phyloP scores from a whole-genome alignment of 2,888 invertebrate species.

The Temnothorax rugatulus region DNA sequence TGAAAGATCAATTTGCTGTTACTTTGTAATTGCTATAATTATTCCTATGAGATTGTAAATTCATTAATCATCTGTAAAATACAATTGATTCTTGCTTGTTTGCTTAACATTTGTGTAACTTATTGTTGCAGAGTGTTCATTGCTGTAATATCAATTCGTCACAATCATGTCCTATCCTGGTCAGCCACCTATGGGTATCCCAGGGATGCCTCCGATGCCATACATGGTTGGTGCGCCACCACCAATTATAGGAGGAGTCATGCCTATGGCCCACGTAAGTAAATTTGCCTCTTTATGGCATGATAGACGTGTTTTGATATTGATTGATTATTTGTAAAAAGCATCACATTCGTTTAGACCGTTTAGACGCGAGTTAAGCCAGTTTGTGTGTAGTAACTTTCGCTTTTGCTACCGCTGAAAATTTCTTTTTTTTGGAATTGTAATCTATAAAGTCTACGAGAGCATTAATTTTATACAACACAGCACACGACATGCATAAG shows the following conservation, averaged over 20 bases:
- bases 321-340: constrained; percentile 61
- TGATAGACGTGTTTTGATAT: constrained; percentile 63
- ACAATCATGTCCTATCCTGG: constrained; percentile 95
- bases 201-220: constrained; percentile 92
- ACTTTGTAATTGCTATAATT: not conserved
- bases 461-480: not conserved
- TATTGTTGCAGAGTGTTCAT: constrained; percentile 60
- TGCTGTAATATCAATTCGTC: constrained; percentile 56
- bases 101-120: not conserved
- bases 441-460: not conserved
- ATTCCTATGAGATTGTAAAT: not conserved
- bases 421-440: not conserved
- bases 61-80: not conserved
- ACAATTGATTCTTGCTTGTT: not conserved
- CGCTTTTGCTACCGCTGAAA: not conserved
- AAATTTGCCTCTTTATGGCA: constrained; percentile 34
- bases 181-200: constrained; percentile 91
- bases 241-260: constrained; percentile 90
- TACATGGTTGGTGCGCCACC: constrained; percentile 88
- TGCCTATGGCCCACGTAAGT: constrained; percentile 93
- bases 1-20: not conserved
- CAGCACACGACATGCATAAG: not conserved
- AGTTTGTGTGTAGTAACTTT: constrained; percentile 11
- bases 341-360: constrained; percentile 51
- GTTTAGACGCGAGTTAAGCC: not conserved